Base-by-base conservation (phyloP, 2,888 invertebrate genomes). In the Myopa tessellatipennis region DNA sequence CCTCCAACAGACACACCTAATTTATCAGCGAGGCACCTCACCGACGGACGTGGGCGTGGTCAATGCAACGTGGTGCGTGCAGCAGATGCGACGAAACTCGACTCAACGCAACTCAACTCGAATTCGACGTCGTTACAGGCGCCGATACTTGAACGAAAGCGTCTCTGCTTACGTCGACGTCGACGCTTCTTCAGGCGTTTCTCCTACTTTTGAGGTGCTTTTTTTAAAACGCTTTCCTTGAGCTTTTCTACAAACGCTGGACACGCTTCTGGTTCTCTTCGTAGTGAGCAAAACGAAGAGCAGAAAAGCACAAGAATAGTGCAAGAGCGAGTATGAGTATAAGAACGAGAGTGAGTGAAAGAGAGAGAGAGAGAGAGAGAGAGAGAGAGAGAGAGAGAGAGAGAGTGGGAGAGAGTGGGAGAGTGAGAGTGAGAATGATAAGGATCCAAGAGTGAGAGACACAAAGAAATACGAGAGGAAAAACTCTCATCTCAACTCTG, bases 21-120 rank as follows among this genome's bases (percentile, higher is more conserved):
- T 45, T 45, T 45, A 45, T 1, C 10, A 10, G 52, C 55, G 16
- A 34, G 72, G 68, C 12, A n/a, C 10, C 45, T 45, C 68, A 26
- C 76, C 60, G 68, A n/a, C 74, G 45, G 76, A 26, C 14, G 60
- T 71, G 18, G 74, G 74, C 74, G 74, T 74, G 74, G 74, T 36
- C 63, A 74, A 26, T 74, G 74, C 65, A 63, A 72, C 70, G 18
- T 45, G 45, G 73, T 80, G 77, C 78, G 78, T 80, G 76, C 73
- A 45, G 45, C 74, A 16, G 67, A 16, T 69, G 40, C 72, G 60
- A 58, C 26, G 45, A 70, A 34, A 26, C 61, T 63, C 50, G 50
- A 14, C 50, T 8, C 18, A 38, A 65, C 65, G 65, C 65, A 58
- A 34, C 74, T n/a, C 16, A 14, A 63, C 26, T 26, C 26, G 2